Evolutionary conservation across 1,140 invertebrate genomes (phyloP).

Genomic region (Anoplolepis gracilipes): DNA sequence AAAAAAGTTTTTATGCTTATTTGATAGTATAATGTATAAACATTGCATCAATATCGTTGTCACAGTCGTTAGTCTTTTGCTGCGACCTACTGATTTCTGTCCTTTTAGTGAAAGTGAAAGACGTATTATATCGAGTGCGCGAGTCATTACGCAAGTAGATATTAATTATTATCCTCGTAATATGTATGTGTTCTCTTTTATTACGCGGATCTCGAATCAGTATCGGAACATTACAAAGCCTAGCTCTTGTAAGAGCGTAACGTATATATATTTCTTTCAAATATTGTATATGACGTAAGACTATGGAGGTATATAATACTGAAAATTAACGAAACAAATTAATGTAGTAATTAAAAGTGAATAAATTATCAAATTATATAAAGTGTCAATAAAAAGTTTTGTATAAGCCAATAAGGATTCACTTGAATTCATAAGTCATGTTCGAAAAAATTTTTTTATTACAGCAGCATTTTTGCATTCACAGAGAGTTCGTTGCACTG

Average conservation of each 20-base stretch:
- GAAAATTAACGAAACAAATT: not conserved
- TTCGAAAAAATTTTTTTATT: too few species aligned
- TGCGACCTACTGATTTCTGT: constrained; percentile 47
- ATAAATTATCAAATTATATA: not conserved
- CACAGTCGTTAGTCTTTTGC: not conserved
- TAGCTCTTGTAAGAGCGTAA: not conserved
- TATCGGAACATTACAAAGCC: not conserved
- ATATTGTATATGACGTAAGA: not conserved
- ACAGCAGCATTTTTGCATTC: not conserved
- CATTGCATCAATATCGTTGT: not conserved
- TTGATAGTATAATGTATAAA: not conserved
- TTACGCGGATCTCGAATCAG: constrained; percentile 10
- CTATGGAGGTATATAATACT: not conserved
- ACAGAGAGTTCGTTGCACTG: constrained; percentile 29
- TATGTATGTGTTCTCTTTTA: constrained; percentile 18
- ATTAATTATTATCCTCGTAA: constrained; percentile 53
- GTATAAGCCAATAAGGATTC: not conserved
- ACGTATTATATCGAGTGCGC: constrained; percentile 30
- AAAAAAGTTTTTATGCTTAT: not conserved
- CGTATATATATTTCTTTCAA: not conserved
- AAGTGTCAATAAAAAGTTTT: not conserved
- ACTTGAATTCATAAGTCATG: not conserved
- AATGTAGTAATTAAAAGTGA: constrained; percentile 2
- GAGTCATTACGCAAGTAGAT: constrained; percentile 48
- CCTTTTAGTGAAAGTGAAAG: constrained; percentile 51